A percentile compares a stretch with the other conserved stretches of the same genome.
Conservation (phyloP, 2,113 vertebrate species). For the Halichoeres trimaculatus region DNA sequence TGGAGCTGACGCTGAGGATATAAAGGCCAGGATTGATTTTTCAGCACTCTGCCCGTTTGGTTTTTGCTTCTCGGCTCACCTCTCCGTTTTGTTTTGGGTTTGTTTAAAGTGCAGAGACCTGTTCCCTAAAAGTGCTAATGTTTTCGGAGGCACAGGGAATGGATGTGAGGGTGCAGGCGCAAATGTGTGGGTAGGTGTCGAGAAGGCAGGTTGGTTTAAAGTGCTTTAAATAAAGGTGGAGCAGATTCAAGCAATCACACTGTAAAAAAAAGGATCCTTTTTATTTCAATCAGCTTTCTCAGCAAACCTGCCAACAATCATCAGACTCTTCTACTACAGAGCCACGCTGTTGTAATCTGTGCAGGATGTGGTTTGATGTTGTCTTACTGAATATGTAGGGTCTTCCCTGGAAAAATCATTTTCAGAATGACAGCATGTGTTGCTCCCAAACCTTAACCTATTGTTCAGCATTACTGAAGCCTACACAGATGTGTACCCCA, state of each 20-base stretch:
- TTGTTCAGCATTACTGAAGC: no score
- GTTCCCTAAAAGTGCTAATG: slow-evolving; percentile 20
- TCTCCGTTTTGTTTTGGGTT: slow-evolving; percentile 32
- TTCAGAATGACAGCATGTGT: no score
- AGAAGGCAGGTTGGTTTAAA: slow-evolving; percentile 24
- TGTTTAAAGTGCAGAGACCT: slow-evolving; percentile 55
- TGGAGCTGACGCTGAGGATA: slow-evolving; percentile 63
- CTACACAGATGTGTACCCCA: no score
- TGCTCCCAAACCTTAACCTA: no score
- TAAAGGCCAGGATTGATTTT: slow-evolving; percentile 81
- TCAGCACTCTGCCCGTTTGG: slow-evolving; percentile 33
- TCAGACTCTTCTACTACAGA: no score
- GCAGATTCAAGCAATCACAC: slow-evolving; percentile 70
- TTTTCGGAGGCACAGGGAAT: slow-evolving; percentile 14
- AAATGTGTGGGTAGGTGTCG: background rate
- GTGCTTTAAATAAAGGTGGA: slow-evolving; percentile 61
- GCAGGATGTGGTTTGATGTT: no score
- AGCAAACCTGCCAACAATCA: no score
- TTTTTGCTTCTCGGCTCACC: slow-evolving; percentile 48
- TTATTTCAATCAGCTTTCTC: no score
- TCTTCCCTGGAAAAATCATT: no score
- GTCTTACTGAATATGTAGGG: no score
- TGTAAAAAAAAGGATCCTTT: no score
- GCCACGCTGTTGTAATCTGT: no score
- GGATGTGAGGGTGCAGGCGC: slow-evolving; percentile 7